phyloP scores from a whole-genome alignment of 2,888 invertebrate genomes.

The Acleris sparsana region DNA sequence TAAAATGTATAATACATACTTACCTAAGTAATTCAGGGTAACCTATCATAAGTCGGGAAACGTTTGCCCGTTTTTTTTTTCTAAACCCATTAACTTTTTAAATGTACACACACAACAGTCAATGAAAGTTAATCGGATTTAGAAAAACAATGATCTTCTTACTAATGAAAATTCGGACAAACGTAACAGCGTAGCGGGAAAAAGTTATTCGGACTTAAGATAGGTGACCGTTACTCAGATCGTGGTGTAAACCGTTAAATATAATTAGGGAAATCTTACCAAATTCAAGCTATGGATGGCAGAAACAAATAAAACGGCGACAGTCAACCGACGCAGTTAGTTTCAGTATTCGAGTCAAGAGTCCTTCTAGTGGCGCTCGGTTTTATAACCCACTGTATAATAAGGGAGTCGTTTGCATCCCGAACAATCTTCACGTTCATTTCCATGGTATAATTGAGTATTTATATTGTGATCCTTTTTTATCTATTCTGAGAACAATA shows the following conservation, averaged over 20 bases:
- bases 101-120: too few relatives aligned
- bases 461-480: slow-evolving; percentile 17
- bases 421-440: slow-evolving; percentile 15
- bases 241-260: not conserved
- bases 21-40: too few relatives aligned
- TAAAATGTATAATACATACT: too few relatives aligned
- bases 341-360: slow-evolving; percentile 29
- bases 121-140: too few relatives aligned
- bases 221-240: not conserved
- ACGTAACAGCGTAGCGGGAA: too few relatives aligned
- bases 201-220: too few relatives aligned
- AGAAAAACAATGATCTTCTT: too few relatives aligned
- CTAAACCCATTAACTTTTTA: too few relatives aligned
- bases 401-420: slow-evolving; percentile 29
- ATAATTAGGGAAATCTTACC: not conserved
- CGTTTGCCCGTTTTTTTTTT: too few relatives aligned
- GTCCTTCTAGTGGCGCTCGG: slow-evolving; percentile 26
- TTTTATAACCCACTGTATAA: slow-evolving; percentile 32
- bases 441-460: slow-evolving; percentile 28
- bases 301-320: slow-evolving; percentile 12
- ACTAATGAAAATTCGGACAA: too few relatives aligned
- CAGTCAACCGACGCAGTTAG: slow-evolving; percentile 20
- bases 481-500: slow-evolving; percentile 16
- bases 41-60: too few relatives aligned
- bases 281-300: not conserved